Evolutionary conservation across 2,888 invertebrate species (phyloP), one percentile per base, ranked within the genome.

Genomic region (Nomada lathburiana): DNA sequence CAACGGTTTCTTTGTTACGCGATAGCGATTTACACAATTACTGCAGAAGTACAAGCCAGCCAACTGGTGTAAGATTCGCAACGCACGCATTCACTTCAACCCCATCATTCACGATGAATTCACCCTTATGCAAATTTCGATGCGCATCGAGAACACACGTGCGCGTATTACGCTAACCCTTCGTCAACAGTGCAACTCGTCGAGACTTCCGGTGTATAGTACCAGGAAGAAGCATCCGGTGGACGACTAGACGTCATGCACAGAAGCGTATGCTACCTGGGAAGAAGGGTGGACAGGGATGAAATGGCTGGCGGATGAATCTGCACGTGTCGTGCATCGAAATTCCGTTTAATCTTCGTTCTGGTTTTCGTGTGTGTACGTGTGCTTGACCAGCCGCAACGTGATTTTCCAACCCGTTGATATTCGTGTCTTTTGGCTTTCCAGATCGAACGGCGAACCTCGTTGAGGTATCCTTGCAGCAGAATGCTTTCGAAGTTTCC

Each of bases 301-400:
- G 60, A 47, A 64, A 50, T 36, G 52, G 53, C 52, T n/a, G 52
- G 36, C 50, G 69, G 70, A 73, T 60, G 76, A 86, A 64, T 86
- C 81, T 76, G 69, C 50, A 75, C 60, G 77, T 73, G 76, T 81
- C 76, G 76, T 83, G 80, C 76, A 86, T 84, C 72, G 81, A 81
- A 81, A 87, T 87, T 83, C 79, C 68, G 76, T 81, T 87, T 87
- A 87, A 87, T 87, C 81, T 44, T 59, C n/a, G 36, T 64, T 47
- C 42, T 18, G 26, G 20, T 18, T 13, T 7, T 0, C 59, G 20
- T 44, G 18, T 20, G 23, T 23, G 0, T 13, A 23, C 13, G n/a
- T 42, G 36, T 26, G 23, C 57, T n/a, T 50, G 59, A 50, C 26
- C 62, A 62, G 68, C 52, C 70, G 26, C 69, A 67, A 57, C 60